A percentile compares a stretch with the other conserved stretches of the same genome.
Evolutionary conservation across 1,140 invertebrate genomes (phyloP).

Genomic region (Heliothis subflexa): DNA sequence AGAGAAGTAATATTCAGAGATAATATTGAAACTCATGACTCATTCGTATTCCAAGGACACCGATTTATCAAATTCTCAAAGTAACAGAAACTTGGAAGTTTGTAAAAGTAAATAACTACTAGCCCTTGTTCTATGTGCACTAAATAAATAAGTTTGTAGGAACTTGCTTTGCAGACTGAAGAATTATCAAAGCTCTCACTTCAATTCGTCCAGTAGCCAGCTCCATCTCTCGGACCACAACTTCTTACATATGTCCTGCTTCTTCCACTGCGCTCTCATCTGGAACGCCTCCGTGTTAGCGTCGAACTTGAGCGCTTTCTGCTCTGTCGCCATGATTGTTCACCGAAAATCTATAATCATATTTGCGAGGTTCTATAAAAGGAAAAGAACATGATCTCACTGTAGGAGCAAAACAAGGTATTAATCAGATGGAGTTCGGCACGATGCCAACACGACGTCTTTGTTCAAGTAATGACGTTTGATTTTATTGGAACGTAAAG

Average conservation of each 20-base stretch:
- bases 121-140: too few relatives aligned
- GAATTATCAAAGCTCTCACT: conserved; percentile 53
- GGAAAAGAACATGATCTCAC: conserved; percentile 20
- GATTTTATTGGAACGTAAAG: conserved; percentile 30
- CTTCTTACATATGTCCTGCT: conserved; percentile 75
- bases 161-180: too few relatives aligned
- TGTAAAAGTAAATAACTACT: too few relatives aligned
- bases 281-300: conserved; percentile 79
- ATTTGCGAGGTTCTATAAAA: conserved; percentile 19
- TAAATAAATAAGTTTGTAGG: too few relatives aligned
- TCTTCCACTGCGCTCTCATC: conserved; percentile 80
- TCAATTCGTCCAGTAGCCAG: conserved; percentile 76
- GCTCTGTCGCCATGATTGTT: conserved; percentile 64
- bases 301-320: conserved; percentile 64
- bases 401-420: conserved; percentile 19
- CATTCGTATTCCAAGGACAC: too few relatives aligned
- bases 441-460: conserved; percentile 25
- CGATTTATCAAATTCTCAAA: too few relatives aligned
- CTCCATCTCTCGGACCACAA: conserved; percentile 77
- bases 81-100: too few relatives aligned
- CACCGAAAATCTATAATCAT: conserved; percentile 4
- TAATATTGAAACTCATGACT: too few relatives aligned
- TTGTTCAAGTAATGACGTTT: conserved; percentile 34
- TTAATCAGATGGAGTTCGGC: conserved; percentile 8
- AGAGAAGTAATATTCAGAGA: too few relatives aligned